Evolutionary conservation across 2,888 invertebrate genomes (phyloP), one percentile per base, ranked within the genome.

Genomic region (Pollenia amentaria): DNA sequence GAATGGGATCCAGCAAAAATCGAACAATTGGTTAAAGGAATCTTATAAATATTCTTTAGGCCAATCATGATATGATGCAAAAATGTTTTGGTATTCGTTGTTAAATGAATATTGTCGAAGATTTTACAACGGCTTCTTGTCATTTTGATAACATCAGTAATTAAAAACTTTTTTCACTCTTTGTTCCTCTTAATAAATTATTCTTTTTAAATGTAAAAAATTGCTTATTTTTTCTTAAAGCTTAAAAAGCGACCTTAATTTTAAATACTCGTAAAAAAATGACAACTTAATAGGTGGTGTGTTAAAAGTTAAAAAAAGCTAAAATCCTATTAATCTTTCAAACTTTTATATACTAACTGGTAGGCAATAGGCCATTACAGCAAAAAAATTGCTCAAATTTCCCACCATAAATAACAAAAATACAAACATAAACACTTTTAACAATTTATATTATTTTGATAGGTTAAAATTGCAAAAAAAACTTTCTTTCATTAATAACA

Each of bases 401-500:
- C 85, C 75, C 85, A 86, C 82, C 72, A 78, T 84, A 65, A 82
- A 75, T 64, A 38, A 75, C 14, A 21, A 29, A 10, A 44, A 62
- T 38, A 57, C 11, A 64, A 21, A 72, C n/a, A 18, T 14, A 64
- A 12, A 69, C 44, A 70, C 46, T 62, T 40, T 76, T 69, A 64
- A 70, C 46, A 57, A 78, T 85, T 69, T 79, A 70, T 81, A 69
- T 53, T 69, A 46, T 76, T 78, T 78, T 75, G 73, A 82, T 79
- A 75, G 57, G 55, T 78, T 75, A 67, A 73, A 51, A 78, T 73
- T 86, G 85, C 70, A 51, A 73, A 72, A 53, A 62, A 79, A 85
- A 86, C 85, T 86, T 83, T 86, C 86, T 79, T 86, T 64, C 64
- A 79, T 86, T 86, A 83, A 83, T 76, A 79, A 77, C 18, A 60